These are phyloP conservation scores for Drymonia ruficornis DNA, from an alignment of 2,888 invertebrate species.

Conservation along the genomic window DNA sequence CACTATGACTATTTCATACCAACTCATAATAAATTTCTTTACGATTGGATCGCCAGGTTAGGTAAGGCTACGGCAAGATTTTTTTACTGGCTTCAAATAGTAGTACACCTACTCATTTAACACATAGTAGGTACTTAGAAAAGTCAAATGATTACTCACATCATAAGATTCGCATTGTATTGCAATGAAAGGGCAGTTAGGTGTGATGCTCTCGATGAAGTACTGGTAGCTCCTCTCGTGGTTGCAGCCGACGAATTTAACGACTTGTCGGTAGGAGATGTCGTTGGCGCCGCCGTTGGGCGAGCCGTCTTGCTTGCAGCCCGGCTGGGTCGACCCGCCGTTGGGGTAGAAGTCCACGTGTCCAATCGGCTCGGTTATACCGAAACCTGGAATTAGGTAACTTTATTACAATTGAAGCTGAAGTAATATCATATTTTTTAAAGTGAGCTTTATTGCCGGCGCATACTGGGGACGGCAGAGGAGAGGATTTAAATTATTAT, in stretches of 20 bases:
- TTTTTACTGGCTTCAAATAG: too few species aligned
- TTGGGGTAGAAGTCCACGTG: constrained; percentile 97
- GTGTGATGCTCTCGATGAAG: constrained; percentile 93
- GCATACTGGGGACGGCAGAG: too few species aligned
- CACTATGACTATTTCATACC: too few species aligned
- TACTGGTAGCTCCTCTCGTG: constrained; percentile 94
- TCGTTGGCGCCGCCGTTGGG: constrained; percentile 45
- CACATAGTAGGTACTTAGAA: too few species aligned
- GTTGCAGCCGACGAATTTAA: constrained; percentile 92
- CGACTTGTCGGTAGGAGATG: constrained; percentile 72
- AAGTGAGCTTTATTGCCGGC: too few species aligned
- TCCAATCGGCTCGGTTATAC: constrained; percentile 92
- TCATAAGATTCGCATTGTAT: constrained; percentile 92
- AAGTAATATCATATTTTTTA: too few species aligned
- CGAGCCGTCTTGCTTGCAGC: constrained; percentile 60
- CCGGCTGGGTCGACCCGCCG: constrained; percentile 90
- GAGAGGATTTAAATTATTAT: too few species aligned
- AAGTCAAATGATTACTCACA: constrained; percentile 65
- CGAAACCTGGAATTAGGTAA: constrained; percentile 82
- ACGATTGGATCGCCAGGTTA: too few species aligned
- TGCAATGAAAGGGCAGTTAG: constrained; percentile 90
- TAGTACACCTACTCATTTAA: too few species aligned
- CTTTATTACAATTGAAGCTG: too few species aligned
- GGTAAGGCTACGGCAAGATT: too few species aligned
- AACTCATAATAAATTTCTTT: too few species aligned